Conservation (phyloP, 1,140 invertebrate species). For the Gryon sp. region DNA sequence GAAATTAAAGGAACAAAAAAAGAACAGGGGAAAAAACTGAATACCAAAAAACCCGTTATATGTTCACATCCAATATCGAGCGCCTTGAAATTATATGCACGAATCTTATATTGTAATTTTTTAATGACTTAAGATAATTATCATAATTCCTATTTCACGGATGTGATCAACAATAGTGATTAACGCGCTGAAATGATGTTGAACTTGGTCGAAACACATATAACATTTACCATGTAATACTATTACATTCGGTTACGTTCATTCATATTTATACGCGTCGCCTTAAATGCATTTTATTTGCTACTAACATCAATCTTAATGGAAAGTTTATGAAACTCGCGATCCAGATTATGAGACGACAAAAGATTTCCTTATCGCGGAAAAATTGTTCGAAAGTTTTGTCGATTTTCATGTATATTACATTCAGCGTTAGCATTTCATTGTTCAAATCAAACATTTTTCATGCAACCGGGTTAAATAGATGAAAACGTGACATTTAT, state of each 20-base stretch:
- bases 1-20: slow-evolving; percentile 16
- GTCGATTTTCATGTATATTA: slow-evolving; percentile 14
- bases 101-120: slow-evolving; percentile 41
- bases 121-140: slow-evolving; percentile 41
- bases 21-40: slow-evolving; percentile 17
- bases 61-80: slow-evolving; percentile 57
- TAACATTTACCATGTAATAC: slow-evolving; percentile 32
- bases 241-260: slow-evolving; percentile 57
- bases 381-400: slow-evolving; percentile 16
- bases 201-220: slow-evolving; percentile 41
- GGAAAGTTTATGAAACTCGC: slow-evolving; percentile 44
- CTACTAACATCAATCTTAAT: slow-evolving; percentile 48
- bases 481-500: slow-evolving; percentile 14
- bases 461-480: slow-evolving; percentile 1
- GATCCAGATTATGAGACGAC: slow-evolving; percentile 28
- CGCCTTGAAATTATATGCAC: slow-evolving; percentile 45
- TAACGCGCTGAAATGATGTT: slow-evolving; percentile 54
- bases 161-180: slow-evolving; percentile 50
- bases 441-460: slow-evolving; percentile 7
- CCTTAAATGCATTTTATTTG: slow-evolving; percentile 34
- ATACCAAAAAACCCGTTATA: slow-evolving; percentile 50
- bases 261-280: slow-evolving; percentile 55
- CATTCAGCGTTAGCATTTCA: not conserved
- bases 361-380: slow-evolving; percentile 13
- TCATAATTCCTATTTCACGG: slow-evolving; percentile 44